Conservation (phyloP, 2,888 invertebrate genomes). For the Nymphalis urticae region DNA sequence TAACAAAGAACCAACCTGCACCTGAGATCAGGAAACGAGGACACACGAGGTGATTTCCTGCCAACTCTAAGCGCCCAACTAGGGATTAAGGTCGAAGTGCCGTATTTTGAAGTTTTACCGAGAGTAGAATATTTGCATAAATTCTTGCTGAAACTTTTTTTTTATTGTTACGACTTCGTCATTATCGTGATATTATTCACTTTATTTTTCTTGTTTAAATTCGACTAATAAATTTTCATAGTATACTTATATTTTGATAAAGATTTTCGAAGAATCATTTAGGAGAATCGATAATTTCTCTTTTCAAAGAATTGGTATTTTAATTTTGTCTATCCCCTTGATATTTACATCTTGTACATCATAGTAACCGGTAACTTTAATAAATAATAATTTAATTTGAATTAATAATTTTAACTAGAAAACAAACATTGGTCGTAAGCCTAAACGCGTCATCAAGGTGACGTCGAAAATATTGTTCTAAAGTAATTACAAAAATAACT, state of each 20-base stretch:
- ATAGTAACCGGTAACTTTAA: no score
- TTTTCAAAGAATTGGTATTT: no score
- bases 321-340: no score
- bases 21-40: constrained; percentile 32
- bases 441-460: no score
- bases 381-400: no score
- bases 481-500: not conserved
- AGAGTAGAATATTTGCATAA: constrained; percentile 20
- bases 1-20: constrained; percentile 22
- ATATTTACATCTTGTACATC: no score
- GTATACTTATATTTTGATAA: no score
- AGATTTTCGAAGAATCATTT: no score
- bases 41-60: constrained; percentile 30
- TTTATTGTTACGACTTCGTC: not conserved
- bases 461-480: no score
- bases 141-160: not conserved
- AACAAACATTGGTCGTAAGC: no score
- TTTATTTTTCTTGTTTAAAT: not conserved
- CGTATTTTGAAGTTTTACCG: constrained; percentile 25
- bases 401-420: no score
- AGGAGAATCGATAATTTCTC: no score
- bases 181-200: not conserved
- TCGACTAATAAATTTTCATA: not conserved
- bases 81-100: constrained; percentile 15
- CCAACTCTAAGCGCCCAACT: constrained; percentile 13